A percentile compares a stretch with the other conserved stretches of the same genome.
Evolutionary conservation across 92 coral and sea anemone genomes (phyloP).

Genomic region (Heliopora coerulea): DNA sequence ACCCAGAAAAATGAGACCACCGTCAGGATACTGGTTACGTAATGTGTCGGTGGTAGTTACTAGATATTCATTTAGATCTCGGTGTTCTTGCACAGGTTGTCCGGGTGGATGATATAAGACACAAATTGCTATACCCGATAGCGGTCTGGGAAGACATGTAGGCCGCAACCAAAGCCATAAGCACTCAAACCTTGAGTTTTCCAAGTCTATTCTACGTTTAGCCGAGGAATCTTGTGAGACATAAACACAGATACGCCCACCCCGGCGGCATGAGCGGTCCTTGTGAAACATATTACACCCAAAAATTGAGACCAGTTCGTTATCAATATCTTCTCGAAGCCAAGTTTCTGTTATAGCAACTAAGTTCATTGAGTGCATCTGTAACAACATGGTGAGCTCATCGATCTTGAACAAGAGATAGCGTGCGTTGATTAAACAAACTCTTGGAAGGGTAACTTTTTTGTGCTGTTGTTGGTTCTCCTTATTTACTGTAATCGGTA

Average conservation of each 20-base stretch:
- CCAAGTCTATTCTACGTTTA: slow-evolving; percentile 34
- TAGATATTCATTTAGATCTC: slow-evolving; percentile 33
- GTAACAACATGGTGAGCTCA: slow-evolving; percentile 19
- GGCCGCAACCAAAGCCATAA: slow-evolving; percentile 46
- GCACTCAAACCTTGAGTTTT: slow-evolving; percentile 20
- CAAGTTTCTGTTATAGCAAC: slow-evolving; percentile 28
- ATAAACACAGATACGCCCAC: slow-evolving; percentile 53
- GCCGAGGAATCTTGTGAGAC: slow-evolving; percentile 5
- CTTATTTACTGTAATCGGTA: no score
- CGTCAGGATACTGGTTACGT: slow-evolving; percentile 27
- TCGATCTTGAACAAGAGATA: slow-evolving; percentile 23
- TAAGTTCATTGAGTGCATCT: not conserved
- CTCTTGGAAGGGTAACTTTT: slow-evolving; percentile 4
- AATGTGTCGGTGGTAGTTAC: slow-evolving; percentile 17
- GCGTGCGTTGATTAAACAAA: slow-evolving; percentile 16
- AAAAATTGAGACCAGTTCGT: not conserved
- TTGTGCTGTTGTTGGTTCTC: no score
- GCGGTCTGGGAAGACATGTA: slow-evolving; percentile 51
- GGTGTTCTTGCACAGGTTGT: slow-evolving; percentile 26
- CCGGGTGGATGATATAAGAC: slow-evolving; percentile 50
- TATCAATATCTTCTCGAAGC: slow-evolving; percentile 23
- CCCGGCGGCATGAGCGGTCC: slow-evolving; percentile 30
- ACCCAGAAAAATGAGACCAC: slow-evolving; percentile 33
- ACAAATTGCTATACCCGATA: slow-evolving; percentile 43
- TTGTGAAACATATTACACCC: no score